Evolutionary conservation across 2,113 vertebrate species (phyloP).

Genomic region (Catharus minimus): DNA sequence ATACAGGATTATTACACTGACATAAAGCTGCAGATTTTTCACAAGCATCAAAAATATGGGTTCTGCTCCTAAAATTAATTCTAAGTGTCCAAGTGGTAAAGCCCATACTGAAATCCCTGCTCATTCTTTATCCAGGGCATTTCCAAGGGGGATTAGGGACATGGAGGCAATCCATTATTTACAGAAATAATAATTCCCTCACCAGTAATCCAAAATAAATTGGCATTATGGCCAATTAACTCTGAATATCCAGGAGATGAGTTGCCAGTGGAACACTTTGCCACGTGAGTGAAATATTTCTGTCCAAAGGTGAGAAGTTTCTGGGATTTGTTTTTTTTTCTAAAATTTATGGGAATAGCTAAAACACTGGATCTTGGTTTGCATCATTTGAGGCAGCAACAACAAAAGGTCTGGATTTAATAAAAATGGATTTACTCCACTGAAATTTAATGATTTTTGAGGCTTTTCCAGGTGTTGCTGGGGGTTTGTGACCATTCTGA

Average conservation of each 20-base stretch:
- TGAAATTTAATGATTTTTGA: background rate
- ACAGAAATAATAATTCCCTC: background rate
- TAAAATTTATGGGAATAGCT: background rate
- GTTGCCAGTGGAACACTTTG: rapidly evolving
- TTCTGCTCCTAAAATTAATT: background rate
- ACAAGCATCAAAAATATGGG: background rate
- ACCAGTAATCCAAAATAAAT: background rate
- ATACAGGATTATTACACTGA: background rate
- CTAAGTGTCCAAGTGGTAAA: background rate
- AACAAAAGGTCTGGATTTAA: background rate
- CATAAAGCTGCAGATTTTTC: background rate
- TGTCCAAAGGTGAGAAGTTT: background rate
- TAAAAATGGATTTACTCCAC: rapidly evolving
- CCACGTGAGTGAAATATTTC: background rate
- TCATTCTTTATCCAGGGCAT: background rate
- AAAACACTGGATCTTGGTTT: rapidly evolving
- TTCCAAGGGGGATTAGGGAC: background rate
- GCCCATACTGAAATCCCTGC: background rate
- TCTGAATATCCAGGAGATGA: background rate
- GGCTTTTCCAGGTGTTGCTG: too few species aligned
- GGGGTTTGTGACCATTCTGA: rapidly evolving
- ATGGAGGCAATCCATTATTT: background rate
- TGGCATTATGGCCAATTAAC: background rate
- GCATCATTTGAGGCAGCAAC: background rate
- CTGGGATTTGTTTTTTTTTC: background rate